These are phyloP conservation scores for Epinephelus fuscoguttatus DNA, from an alignment of 2,113 vertebrate species.

Conservation along the genomic window DNA sequence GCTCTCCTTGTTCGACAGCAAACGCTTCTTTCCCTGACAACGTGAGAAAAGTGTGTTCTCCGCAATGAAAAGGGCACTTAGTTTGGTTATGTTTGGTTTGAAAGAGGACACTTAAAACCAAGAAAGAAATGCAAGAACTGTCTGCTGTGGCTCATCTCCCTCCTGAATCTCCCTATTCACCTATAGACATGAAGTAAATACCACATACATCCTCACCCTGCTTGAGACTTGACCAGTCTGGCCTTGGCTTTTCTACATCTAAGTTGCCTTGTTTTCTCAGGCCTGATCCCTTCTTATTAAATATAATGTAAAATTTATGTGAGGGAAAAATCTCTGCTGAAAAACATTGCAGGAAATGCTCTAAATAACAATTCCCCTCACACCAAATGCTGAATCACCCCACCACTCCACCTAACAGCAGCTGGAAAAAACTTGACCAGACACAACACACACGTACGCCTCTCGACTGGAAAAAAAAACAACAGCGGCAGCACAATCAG, in stretches of 20 bases:
- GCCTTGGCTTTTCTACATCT: background rate
- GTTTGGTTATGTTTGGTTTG: slow-evolving; percentile 31
- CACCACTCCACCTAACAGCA: background rate
- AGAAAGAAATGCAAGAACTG: slow-evolving; percentile 17
- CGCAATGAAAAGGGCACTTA: slow-evolving; percentile 23
- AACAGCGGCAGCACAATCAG: slow-evolving; percentile 64
- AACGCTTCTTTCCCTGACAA: background rate
- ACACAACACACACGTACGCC: background rate
- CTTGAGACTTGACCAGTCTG: background rate
- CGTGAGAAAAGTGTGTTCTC: slow-evolving; percentile 32
- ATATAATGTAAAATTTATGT: background rate
- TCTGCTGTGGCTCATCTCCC: slow-evolving; percentile 22
- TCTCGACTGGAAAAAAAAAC: slow-evolving; percentile 14
- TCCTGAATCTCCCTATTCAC: background rate
- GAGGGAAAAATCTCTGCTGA: background rate
- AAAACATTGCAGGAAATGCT: slow-evolving; percentile 7
- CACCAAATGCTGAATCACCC: slow-evolving; percentile 25
- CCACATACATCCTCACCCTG: background rate
- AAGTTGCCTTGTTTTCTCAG: background rate
- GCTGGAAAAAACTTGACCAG: slow-evolving; percentile 45
- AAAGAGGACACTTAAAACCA: slow-evolving; percentile 20
- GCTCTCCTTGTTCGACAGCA: slow-evolving; percentile 30
- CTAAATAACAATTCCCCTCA: slow-evolving; percentile 9
- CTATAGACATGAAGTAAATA: background rate
- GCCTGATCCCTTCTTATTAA: background rate